These are phyloP conservation scores for Nycticorax nycticorax DNA, from an alignment of 2,113 vertebrate genomes.

Conservation along the genomic window DNA sequence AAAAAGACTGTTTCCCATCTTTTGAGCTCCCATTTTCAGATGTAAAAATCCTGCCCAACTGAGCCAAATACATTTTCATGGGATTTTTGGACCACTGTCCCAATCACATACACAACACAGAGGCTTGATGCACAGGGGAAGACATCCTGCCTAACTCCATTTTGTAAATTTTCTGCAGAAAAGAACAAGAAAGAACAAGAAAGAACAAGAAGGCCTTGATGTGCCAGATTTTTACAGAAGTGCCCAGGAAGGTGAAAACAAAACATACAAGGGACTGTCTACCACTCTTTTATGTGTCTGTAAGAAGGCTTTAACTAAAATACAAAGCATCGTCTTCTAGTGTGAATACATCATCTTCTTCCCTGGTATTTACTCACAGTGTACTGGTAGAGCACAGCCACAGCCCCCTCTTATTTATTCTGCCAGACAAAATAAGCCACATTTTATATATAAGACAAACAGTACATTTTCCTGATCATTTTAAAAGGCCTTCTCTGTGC, in stretches of 20 bases:
- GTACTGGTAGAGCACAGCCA: neutral
- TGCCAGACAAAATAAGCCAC: neutral
- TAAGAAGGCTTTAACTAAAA: neutral
- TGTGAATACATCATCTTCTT: neutral
- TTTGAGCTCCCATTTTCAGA: neutral
- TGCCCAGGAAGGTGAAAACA: neutral
- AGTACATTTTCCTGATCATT: neutral
- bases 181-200: too few species aligned
- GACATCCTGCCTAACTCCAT: neutral
- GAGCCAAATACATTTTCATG: neutral
- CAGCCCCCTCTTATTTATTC: neutral
- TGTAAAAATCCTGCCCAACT: neutral
- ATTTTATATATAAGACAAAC: neutral
- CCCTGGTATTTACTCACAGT: neutral
- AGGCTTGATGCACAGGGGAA: neutral
- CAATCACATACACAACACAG: neutral
- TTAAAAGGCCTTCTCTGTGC: neutral
- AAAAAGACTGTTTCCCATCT: neutral
- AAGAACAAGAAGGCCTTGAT: neutral
- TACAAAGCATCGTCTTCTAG: neutral
- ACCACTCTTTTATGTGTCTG: neutral
- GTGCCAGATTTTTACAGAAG: neutral
- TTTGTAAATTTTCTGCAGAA: neutral
- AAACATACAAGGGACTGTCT: neutral
- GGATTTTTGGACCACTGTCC: neutral